Percentiles rank a stretch among this genome's conserved stretches.
Conservation (phyloP, 2,797 vertebrate species). For the Apodemus agrarius region DNA sequence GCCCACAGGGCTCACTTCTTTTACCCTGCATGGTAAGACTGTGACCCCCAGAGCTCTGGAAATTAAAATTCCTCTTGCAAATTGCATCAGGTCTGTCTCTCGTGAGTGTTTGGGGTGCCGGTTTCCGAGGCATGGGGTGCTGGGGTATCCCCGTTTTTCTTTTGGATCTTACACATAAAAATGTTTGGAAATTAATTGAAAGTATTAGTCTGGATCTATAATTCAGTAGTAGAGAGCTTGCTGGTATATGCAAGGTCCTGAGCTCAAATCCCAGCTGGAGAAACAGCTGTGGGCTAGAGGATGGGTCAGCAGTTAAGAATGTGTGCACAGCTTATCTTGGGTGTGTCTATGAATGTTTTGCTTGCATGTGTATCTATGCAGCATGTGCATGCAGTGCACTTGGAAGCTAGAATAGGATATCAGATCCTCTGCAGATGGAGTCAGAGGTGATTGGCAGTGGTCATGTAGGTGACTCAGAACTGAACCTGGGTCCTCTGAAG, state of each 20-base stretch:
- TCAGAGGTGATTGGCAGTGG: not conserved
- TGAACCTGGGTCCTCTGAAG: not conserved
- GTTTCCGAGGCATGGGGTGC: too few species aligned
- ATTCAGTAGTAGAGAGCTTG: not conserved
- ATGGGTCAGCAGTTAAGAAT: not conserved
- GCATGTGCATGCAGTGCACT: not conserved
- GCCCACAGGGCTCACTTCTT: too few species aligned
- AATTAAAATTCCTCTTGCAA: too few species aligned
- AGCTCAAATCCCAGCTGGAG: not conserved
- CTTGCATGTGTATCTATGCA: not conserved
- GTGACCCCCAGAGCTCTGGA: too few species aligned
- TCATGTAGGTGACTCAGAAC: too few species aligned
- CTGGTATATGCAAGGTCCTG: not conserved
- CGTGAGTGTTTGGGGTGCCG: too few species aligned
- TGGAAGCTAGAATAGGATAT: not conserved
- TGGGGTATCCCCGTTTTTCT: too few species aligned
- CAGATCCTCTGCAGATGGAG: not conserved
- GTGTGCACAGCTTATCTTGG: not conserved
- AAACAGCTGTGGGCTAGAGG: not conserved
- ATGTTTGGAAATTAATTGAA: conserved; percentile 28
- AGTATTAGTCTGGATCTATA: not conserved
- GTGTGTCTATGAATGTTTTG: not conserved
- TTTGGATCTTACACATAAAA: too few species aligned
- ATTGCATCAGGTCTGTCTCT: too few species aligned
- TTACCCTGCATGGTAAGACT: too few species aligned